Evolutionary conservation across 2,113 vertebrate species (phyloP), one percentile per base, ranked within the genome.

Genomic region (Bos indicus): DNA sequence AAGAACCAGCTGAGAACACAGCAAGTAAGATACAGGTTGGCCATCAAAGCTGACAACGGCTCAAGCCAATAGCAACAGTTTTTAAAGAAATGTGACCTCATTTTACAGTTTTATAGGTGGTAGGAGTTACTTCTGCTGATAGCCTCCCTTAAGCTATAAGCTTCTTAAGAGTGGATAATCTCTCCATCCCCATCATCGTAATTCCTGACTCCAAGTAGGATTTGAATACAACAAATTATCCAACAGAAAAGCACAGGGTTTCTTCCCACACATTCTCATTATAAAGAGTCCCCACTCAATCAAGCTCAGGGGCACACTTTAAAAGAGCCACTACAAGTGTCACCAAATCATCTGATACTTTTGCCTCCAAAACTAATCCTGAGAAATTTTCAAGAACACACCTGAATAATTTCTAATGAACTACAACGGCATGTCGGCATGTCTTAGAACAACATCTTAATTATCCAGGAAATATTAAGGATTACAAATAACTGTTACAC

Each of bases 311-410:
- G 17, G 6, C 33, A 78, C 64, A n/a, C 28, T 93, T 62, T 84
- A 52, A 67, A 11, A 48, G 11, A 48, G 48, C 11, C 48, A 48
- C 48, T 48, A 48, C 48, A 52, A 93, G 60, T 80, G 12, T 86
- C n/a, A 91, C 33, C 46, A 96, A 90, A 92, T 64, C 56, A 92
- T 28, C 21, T 71, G 77, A 64, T 81, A 43, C 17, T 62, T 87
- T 74, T 93, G 43, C 36, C 88, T 95, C 25, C 19, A 80, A 88
- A 93, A 71, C 33, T 74, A 80, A 96, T 80, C 90, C 83, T 94
- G 25, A 83, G 87, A 96, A 87, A 95, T 90, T 64, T 84, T 16
- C 17, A 94, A 96, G 60, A 60, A 86, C 59, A 87, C 95, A 97
- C 96, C 52, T 81, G 74, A 88, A 52, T 88, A 59, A 94, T 88